Evolutionary conservation across 2,888 invertebrate species (phyloP).

Genomic region (Merodon equestris): DNA sequence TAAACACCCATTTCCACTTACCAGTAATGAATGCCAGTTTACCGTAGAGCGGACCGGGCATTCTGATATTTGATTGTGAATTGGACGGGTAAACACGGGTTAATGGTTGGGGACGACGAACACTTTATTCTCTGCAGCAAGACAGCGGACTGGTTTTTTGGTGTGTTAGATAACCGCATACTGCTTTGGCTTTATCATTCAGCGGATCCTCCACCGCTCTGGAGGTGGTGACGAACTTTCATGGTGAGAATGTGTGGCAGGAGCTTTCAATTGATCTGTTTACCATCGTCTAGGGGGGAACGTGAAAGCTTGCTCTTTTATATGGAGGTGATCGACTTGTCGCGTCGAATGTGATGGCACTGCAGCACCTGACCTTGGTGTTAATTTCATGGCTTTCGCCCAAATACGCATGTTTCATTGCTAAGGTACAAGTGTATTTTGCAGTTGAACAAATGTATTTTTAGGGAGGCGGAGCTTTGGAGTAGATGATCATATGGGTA

Average conservation of each 20-base stretch:
- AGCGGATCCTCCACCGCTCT: constrained; percentile 44
- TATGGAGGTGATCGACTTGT: no score
- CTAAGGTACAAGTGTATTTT: no score
- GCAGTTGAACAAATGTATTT: no score
- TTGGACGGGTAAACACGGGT: no score
- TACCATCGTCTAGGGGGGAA: not conserved
- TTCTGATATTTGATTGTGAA: constrained; percentile 39
- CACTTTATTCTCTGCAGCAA: no score
- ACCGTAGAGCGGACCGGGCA: constrained; percentile 74
- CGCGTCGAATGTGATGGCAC: no score
- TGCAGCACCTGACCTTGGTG: no score
- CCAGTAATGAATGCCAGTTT: constrained; percentile 81
- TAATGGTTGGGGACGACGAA: no score
- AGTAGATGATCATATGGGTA: no score
- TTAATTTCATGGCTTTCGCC: no score
- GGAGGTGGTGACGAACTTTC: constrained; percentile 19
- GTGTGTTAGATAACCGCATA: constrained; percentile 43
- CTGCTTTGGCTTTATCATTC: constrained; percentile 18
- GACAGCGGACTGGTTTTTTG: constrained; percentile 1
- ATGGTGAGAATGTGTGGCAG: constrained; percentile 7
- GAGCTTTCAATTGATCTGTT: constrained; percentile 14
- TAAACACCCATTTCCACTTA: constrained; percentile 67
- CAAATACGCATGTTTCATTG: no score
- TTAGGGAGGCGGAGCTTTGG: no score
- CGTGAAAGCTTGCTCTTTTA: constrained; percentile 45